These are phyloP conservation scores for Tolypeutes matacus DNA, from an alignment of 2,797 vertebrate species.

Conservation along the genomic window DNA sequence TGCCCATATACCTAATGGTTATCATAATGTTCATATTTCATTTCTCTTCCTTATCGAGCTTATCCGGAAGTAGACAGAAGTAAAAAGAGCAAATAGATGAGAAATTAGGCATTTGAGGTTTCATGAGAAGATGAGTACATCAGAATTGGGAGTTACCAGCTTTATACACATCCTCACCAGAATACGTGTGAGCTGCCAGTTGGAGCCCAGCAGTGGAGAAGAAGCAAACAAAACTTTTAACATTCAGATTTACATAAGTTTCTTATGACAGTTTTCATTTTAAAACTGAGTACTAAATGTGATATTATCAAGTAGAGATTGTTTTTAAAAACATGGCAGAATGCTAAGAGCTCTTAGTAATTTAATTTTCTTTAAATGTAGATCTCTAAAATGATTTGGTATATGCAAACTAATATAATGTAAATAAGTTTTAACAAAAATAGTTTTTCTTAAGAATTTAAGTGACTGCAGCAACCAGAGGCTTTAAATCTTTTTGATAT, in stretches of 20 bases:
- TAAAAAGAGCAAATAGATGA: background rate
- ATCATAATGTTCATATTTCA: background rate
- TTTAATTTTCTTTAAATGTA: background rate
- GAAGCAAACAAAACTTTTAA: too few species aligned
- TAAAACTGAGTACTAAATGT: background rate
- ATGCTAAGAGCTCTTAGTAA: background rate
- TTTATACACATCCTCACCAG: background rate
- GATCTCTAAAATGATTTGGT: background rate
- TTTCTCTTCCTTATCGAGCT: background rate
- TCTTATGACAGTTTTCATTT: background rate
- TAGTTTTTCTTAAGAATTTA: background rate
- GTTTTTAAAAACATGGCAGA: background rate
- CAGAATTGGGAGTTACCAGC: background rate
- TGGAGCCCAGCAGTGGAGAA: background rate
- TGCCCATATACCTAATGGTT: background rate
- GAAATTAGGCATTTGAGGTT: background rate
- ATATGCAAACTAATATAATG: background rate
- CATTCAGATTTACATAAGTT: background rate
- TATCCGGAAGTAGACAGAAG: background rate
- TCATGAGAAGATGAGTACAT: background rate
- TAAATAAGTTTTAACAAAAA: background rate
- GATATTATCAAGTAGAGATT: background rate
- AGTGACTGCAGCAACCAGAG: background rate
- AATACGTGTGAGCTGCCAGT: background rate
- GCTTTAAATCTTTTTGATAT: background rate